Percentiles rank a stretch among this genome's conserved stretches.
phyloP scores from a whole-genome alignment of 1,140 invertebrate species.

The Aphis gossypii region DNA sequence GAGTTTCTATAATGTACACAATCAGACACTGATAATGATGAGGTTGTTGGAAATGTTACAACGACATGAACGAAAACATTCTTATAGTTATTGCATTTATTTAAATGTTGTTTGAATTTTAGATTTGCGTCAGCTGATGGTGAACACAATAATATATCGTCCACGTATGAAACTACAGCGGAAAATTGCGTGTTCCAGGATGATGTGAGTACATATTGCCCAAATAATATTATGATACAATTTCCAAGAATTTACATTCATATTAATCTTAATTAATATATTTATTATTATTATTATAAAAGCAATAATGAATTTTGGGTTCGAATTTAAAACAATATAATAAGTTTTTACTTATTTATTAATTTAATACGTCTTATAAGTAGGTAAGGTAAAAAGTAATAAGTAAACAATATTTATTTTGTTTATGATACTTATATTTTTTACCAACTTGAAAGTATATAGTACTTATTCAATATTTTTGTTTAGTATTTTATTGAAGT shows the following conservation, averaged over 20 bases:
- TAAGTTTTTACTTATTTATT: too few relatives aligned
- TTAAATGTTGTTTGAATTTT: background rate
- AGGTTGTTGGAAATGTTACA: background rate
- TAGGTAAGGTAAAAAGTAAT: background rate
- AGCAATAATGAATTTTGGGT: background rate
- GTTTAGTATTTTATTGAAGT: too few relatives aligned
- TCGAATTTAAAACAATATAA: background rate
- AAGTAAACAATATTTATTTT: too few relatives aligned
- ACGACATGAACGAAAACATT: background rate
- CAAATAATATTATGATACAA: background rate
- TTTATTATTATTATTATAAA: background rate
- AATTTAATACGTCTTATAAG: background rate
- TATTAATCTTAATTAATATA: background rate
- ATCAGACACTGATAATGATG: background rate
- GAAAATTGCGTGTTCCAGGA: conserved; percentile 47
- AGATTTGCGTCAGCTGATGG: background rate
- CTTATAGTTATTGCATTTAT: background rate
- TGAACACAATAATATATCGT: conserved; percentile 14
- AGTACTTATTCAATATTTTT: too few relatives aligned
- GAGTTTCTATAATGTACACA: background rate
- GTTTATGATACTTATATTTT: too few relatives aligned
- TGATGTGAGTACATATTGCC: conserved; percentile 9
- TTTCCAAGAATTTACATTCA: background rate
- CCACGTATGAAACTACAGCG: background rate
- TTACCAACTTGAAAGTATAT: too few relatives aligned